Percentiles rank a stretch among this genome's conserved stretches.
phyloP scores from a whole-genome alignment of 2,113 vertebrate species.

The Atlantisia rogersi region DNA sequence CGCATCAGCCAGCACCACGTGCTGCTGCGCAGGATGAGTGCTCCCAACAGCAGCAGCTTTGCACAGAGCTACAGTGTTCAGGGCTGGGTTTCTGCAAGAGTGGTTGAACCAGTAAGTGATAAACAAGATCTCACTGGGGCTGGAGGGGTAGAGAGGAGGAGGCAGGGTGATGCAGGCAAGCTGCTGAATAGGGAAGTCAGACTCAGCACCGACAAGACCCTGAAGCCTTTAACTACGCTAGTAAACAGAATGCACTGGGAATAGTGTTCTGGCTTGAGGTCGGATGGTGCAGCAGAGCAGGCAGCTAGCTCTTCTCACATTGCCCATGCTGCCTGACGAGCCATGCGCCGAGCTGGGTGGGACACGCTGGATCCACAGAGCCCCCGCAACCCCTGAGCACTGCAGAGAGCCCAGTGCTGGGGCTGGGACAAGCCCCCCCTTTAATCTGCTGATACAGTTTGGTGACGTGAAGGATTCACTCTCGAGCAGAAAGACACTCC shows the following conservation, averaged over 20 bases:
- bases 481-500: background rate
- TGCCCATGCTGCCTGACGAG: background rate
- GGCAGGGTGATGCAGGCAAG: background rate
- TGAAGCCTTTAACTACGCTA: background rate
- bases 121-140: background rate
- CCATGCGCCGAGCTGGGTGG: no score
- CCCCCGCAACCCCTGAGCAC: no score
- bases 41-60: background rate
- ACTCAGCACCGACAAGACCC: background rate
- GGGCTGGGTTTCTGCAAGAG: background rate
- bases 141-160: background rate
- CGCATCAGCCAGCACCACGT: background rate
- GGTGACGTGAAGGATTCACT: background rate
- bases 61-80: background rate
- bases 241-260: background rate
- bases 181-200: background rate
- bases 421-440: background rate
- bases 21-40: background rate
- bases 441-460: background rate
- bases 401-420: no score
- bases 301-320: background rate
- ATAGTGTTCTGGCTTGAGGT: background rate
- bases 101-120: background rate
- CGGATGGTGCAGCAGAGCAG: background rate
- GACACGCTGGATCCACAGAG: no score